A percentile compares a stretch with the other conserved stretches of the same genome.
phyloP scores from a whole-genome alignment of 1,140 invertebrate genomes.

The Penaeus indicus region DNA sequence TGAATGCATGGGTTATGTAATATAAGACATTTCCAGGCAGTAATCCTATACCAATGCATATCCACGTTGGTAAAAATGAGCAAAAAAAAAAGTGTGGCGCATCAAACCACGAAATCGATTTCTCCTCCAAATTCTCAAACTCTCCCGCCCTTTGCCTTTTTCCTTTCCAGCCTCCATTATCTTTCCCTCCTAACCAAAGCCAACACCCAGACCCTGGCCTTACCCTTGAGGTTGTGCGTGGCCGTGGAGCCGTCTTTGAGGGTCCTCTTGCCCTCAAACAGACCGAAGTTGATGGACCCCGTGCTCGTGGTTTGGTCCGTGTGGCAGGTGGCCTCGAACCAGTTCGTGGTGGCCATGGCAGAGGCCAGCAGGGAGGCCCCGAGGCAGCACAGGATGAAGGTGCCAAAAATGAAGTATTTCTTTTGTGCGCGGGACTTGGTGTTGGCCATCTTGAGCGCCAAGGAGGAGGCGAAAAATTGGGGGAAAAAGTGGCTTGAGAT shows the following conservation, averaged over 20 bases:
- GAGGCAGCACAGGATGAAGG: slow-evolving; percentile 42
- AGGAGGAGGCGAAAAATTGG: no score
- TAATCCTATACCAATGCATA: no score
- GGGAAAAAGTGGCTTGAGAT: no score
- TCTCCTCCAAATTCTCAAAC: background rate
- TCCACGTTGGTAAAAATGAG: no score
- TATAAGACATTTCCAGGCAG: no score
- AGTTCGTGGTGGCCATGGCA: slow-evolving; percentile 37
- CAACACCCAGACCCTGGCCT: background rate
- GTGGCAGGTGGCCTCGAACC: slow-evolving; percentile 37
- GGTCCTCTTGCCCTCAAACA: slow-evolving; percentile 7
- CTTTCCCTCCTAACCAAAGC: background rate
- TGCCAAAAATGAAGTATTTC: slow-evolving; percentile 11
- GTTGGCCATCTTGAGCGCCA: no score
- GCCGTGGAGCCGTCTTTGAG: no score
- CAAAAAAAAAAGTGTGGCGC: no score
- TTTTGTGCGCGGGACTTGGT: background rate
- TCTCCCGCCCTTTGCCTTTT: no score
- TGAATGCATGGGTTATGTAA: no score
- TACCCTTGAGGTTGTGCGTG: slow-evolving; percentile 19
- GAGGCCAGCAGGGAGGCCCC: slow-evolving; percentile 37
- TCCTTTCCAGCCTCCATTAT: background rate
- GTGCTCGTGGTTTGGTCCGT: background rate
- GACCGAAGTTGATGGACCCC: slow-evolving; percentile 32
- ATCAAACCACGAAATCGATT: no score